These are phyloP conservation scores for Paracanthobrama guichenoti DNA, from an alignment of 2,113 vertebrate species.

Conservation along the genomic window DNA sequence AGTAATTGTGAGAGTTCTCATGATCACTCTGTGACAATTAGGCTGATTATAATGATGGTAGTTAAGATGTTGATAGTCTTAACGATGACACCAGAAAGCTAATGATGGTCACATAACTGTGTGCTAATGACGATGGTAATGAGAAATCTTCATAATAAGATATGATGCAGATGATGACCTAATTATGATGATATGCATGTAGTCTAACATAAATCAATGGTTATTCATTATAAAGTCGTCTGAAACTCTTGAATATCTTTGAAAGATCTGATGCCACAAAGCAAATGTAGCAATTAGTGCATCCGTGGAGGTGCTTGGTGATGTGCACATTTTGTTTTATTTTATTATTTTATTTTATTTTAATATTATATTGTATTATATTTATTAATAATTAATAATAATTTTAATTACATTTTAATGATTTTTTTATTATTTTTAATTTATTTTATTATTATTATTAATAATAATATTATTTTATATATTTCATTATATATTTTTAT, in stretches of 20 bases:
- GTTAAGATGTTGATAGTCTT: constrained; percentile 30
- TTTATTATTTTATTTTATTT: background rate
- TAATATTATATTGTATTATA: background rate
- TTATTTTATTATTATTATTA: background rate
- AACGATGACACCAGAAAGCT: background rate
- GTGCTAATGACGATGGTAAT: background rate
- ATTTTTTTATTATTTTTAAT: background rate
- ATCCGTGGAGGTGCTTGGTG: background rate
- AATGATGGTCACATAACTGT: constrained; percentile 9
- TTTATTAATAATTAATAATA: no score
- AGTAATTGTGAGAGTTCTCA: background rate
- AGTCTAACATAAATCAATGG: background rate
- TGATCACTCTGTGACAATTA: background rate
- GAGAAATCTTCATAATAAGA: background rate
- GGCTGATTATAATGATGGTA: constrained; percentile 27
- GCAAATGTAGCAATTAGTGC: background rate
- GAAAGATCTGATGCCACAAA: background rate
- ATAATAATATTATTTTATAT: no score
- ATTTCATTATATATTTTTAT: no score
- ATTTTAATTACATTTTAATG: no score
- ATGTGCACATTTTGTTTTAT: background rate
- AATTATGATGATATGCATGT: background rate
- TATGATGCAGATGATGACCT: background rate
- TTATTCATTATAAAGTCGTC: background rate
- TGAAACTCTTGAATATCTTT: background rate